Evolutionary conservation across 2,888 invertebrate genomes (phyloP).

Genomic region (Catonia carolina): DNA sequence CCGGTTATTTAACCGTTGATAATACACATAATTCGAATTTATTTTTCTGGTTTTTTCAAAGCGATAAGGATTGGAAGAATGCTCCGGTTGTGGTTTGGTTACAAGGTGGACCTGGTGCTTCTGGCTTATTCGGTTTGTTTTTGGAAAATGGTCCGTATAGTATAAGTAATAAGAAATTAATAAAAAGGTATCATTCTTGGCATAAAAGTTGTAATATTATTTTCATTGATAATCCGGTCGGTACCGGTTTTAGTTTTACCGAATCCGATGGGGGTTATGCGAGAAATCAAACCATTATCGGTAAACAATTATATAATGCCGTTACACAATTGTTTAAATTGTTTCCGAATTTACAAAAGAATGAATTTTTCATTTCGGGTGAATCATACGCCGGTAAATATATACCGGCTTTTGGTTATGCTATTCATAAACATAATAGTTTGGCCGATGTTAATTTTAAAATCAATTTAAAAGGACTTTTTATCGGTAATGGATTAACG

Average conservation of each 20-base stretch:
- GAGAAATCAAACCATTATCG: constrained; percentile 68
- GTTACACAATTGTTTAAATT: constrained; percentile 74
- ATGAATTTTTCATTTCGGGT: constrained; percentile 79
- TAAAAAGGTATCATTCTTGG: constrained; percentile 71
- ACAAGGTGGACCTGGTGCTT: constrained; percentile 78
- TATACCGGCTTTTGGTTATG: constrained; percentile 67
- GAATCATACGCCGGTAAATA: constrained; percentile 84
- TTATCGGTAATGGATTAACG: constrained; percentile 73
- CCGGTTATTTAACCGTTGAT: constrained; percentile 59
- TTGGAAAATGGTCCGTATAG: constrained; percentile 71
- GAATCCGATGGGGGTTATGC: constrained; percentile 50
- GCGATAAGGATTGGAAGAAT: constrained; percentile 43
- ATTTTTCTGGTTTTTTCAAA: constrained; percentile 49
- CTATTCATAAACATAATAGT: constrained; percentile 59
- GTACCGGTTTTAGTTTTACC: constrained; percentile 87
- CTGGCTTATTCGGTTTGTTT: constrained; percentile 72
- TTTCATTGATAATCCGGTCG: constrained; percentile 89
- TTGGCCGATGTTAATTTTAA: constrained; percentile 47
- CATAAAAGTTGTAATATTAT: constrained; percentile 67
- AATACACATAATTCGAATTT: constrained; percentile 46
- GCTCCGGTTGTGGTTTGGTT: constrained; percentile 71
- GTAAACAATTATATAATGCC: constrained; percentile 67
- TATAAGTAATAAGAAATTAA: constrained; percentile 40
- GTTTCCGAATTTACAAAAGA: constrained; percentile 64
- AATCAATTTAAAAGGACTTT: constrained; percentile 65